Evolutionary conservation across 2,797 vertebrate genomes (phyloP).

Genomic region (Pangasius krempfi): DNA sequence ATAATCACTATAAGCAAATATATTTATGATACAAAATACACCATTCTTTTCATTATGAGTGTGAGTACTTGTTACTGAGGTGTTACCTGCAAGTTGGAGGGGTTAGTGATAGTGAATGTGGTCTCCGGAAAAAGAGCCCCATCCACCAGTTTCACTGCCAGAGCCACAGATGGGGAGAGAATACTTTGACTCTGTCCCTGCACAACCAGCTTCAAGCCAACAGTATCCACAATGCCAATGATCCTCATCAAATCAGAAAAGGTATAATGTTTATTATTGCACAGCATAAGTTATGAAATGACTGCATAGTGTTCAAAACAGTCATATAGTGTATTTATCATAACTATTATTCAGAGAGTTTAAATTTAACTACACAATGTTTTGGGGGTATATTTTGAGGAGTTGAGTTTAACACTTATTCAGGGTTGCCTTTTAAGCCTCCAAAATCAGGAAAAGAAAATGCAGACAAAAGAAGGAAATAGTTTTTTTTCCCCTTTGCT

Average conservation of each 20-base stretch:
- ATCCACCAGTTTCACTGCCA: slow-evolving; percentile 83
- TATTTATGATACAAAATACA: not conserved
- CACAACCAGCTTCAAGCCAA: slow-evolving; percentile 86
- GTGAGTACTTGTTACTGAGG: not conserved
- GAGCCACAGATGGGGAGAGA: slow-evolving; percentile 78
- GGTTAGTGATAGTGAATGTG: slow-evolving; percentile 79
- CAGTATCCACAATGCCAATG: slow-evolving; percentile 85
- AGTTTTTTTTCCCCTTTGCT: not conserved
- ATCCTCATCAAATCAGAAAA: slow-evolving; percentile 72
- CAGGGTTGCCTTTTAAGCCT: not conserved
- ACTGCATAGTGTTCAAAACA: not conserved
- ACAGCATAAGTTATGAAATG: not conserved
- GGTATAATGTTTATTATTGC: not conserved
- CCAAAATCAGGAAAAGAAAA: not conserved
- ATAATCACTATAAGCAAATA: not conserved
- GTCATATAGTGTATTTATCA: not conserved
- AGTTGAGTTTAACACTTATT: not conserved
- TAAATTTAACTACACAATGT: not conserved
- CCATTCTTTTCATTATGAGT: not conserved
- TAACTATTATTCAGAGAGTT: not conserved
- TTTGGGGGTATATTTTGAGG: not conserved
- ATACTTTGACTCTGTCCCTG: slow-evolving; percentile 65
- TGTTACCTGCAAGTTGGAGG: slow-evolving; percentile 82
- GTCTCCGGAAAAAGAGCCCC: slow-evolving; percentile 75
- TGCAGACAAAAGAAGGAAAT: not conserved